These are phyloP conservation scores for Andrena bucephala DNA, from an alignment of 2,888 invertebrate genomes.

Conservation along the genomic window DNA sequence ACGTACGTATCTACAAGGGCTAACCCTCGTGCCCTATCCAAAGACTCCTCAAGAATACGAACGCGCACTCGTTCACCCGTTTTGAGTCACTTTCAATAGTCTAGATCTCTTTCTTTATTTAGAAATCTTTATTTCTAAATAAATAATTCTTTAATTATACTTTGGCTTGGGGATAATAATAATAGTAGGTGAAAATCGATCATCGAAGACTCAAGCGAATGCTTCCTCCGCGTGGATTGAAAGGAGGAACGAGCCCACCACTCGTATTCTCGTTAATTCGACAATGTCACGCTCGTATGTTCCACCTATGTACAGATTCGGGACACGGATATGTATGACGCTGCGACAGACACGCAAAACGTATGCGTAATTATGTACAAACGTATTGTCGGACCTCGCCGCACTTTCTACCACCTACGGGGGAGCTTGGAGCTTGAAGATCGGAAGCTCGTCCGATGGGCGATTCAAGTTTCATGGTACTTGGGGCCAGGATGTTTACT, in stretches of 20 bases:
- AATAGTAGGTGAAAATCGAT: constrained; percentile 25
- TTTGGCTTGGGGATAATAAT: constrained; percentile 53
- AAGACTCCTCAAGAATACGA: constrained; percentile 53
- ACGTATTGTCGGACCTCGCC: constrained; percentile 70
- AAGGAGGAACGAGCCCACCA: constrained; percentile 15
- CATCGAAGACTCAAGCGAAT: constrained; percentile 10
- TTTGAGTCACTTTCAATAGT: not conserved
- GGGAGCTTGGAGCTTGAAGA: constrained; percentile 9
- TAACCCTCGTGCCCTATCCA: constrained; percentile 47
- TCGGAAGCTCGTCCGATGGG: constrained; percentile 21
- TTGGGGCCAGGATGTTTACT: not conserved
- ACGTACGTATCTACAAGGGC: constrained; percentile 64
- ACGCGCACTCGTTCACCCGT: constrained; percentile 24
- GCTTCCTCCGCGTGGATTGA: not conserved
- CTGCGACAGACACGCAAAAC: constrained; percentile 67
- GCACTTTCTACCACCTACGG: constrained; percentile 55
- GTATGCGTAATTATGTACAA: constrained; percentile 58
- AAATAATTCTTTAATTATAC: constrained; percentile 36
- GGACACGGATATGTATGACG: constrained; percentile 77
- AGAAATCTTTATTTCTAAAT: constrained; percentile 8
- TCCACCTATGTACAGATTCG: constrained; percentile 68
- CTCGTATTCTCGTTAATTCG: constrained; percentile 51
- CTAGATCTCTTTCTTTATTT: constrained; percentile 1
- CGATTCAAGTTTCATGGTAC: not conserved
- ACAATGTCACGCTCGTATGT: not conserved